Evolutionary conservation across 2,888 invertebrate genomes (phyloP).

Genomic region (Xanthia icteritia): DNA sequence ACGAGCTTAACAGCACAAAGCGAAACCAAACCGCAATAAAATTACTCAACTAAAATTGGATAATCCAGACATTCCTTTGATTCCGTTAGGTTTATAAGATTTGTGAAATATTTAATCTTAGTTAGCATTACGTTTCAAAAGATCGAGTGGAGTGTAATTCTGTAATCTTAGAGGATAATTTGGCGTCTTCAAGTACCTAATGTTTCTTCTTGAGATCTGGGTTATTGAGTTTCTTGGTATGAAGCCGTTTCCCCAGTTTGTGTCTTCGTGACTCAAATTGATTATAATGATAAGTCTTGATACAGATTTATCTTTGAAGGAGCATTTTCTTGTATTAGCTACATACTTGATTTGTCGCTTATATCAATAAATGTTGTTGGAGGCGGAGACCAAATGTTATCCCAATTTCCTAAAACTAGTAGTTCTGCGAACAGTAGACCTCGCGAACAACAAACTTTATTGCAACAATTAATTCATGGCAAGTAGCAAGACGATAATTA

Average conservation of each 20-base stretch:
- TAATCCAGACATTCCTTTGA: slow-evolving; percentile 39
- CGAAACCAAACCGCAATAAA: slow-evolving; percentile 29
- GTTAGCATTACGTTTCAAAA: slow-evolving; percentile 17
- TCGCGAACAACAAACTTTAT: no score
- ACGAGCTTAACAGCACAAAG: slow-evolving; percentile 18
- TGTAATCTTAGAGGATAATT: slow-evolving; percentile 23
- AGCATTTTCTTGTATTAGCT: not conserved
- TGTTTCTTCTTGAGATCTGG: slow-evolving; percentile 1
- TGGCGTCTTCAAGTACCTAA: slow-evolving; percentile 13
- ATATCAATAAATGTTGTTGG: no score
- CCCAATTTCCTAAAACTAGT: no score
- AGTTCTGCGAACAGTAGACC: no score
- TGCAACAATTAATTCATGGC: no score
- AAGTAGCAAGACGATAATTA: no score
- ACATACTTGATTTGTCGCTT: not conserved
- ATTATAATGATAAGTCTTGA: not conserved
- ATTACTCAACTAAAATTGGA: slow-evolving; percentile 22
- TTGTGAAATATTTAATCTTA: slow-evolving; percentile 20
- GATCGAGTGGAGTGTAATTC: slow-evolving; percentile 10
- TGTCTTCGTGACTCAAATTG: not conserved
- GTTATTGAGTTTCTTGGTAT: slow-evolving; percentile 4
- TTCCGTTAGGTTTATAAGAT: slow-evolving; percentile 24
- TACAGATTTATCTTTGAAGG: not conserved
- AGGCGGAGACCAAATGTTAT: no score
- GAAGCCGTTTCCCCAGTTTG: not conserved